Evolutionary conservation across 1,140 invertebrate species (phyloP).

Genomic region (Drosophila rufa): DNA sequence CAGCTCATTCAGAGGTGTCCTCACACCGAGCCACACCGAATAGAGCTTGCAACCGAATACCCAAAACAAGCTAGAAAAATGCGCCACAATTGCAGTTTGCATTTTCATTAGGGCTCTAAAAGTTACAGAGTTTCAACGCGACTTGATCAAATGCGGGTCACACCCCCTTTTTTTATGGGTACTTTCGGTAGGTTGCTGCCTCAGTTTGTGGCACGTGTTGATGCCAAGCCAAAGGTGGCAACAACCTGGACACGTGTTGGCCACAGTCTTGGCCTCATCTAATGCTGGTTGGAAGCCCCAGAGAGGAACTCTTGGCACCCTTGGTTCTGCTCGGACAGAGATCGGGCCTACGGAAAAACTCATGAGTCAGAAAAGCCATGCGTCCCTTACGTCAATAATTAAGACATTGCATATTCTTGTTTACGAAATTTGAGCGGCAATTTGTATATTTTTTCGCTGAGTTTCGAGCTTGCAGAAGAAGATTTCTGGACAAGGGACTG

Average conservation of each 20-base stretch:
- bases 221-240: constrained; percentile 18
- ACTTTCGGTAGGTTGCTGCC: constrained; percentile 20
- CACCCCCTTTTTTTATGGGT: constrained; percentile 51
- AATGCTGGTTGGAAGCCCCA: constrained; percentile 35
- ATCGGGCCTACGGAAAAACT: constrained; percentile 19
- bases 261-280: constrained; percentile 10
- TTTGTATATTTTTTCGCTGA: constrained; percentile 68
- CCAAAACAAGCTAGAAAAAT: constrained; percentile 76
- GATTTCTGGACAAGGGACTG: constrained; percentile 32
- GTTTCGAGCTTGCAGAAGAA: constrained; percentile 18
- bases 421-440: constrained; percentile 69
- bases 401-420: constrained; percentile 73
- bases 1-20: constrained; percentile 32
- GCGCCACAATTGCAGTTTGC: constrained; percentile 70
- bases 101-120: constrained; percentile 21
- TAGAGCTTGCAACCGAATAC: constrained; percentile 70
- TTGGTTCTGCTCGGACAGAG: constrained; percentile 18
- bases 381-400: constrained; percentile 62
- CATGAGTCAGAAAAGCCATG: constrained; percentile 44
- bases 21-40: constrained; percentile 15
- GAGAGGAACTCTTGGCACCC: constrained; percentile 18
- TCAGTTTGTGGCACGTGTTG: constrained; percentile 64
- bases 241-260: constrained; percentile 57
- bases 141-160: constrained; percentile 64
- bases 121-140: constrained; percentile 10